Percentiles rank a stretch among this genome's conserved stretches.
phyloP scores from a whole-genome alignment of 2,113 vertebrate species.

The Osmerus mordax region DNA sequence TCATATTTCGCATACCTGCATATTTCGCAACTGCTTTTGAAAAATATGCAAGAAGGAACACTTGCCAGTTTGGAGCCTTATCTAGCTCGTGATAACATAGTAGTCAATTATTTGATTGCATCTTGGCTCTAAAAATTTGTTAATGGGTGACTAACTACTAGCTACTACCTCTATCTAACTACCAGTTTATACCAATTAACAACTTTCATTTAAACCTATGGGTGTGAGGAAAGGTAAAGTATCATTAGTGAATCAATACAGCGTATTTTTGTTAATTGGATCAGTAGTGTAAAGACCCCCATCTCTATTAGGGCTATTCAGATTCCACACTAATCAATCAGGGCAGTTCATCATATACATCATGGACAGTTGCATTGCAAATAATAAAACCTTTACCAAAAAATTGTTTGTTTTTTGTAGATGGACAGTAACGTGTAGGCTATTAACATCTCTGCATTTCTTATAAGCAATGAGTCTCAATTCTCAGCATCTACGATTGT shows the following conservation, averaged over 20 bases:
- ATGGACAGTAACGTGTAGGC: too few species aligned
- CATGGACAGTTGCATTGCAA: neutral
- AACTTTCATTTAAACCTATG: too few species aligned
- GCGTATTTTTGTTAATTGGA: neutral
- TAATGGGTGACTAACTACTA: slow-evolving; percentile 4
- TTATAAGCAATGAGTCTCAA: too few species aligned
- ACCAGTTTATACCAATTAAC: too few species aligned
- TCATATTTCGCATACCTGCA: neutral
- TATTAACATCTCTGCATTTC: too few species aligned
- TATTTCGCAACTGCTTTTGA: neutral
- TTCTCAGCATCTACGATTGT: too few species aligned
- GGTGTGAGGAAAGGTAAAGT: too few species aligned
- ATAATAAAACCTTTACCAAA: neutral
- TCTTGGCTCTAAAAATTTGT: neutral
- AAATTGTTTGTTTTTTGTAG: neutral
- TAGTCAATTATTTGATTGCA: neutral
- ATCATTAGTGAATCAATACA: too few species aligned
- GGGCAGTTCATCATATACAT: neutral
- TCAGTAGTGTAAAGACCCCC: neutral
- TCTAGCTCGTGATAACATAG: neutral
- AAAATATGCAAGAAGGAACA: neutral
- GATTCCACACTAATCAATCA: neutral
- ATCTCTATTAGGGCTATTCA: too few species aligned
- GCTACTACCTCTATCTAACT: slow-evolving; percentile 29
- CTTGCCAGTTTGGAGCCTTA: neutral